Percentiles rank a stretch among this genome's conserved stretches.
phyloP scores from a whole-genome alignment of 1,140 invertebrate genomes.

The Pseudomyrmex gracilis region DNA sequence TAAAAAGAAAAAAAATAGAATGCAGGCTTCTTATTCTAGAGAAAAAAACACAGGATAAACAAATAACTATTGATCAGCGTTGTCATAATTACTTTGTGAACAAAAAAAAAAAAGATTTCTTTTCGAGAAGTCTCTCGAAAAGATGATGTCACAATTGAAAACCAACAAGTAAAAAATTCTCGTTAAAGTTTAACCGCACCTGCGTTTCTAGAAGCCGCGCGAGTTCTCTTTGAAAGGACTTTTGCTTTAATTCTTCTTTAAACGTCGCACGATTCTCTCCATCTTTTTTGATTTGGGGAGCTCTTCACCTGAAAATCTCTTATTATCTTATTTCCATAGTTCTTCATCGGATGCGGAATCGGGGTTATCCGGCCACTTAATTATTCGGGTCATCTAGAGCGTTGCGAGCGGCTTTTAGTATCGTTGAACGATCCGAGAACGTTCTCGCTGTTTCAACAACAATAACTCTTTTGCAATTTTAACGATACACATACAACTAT shows the following conservation, averaged over 20 bases:
- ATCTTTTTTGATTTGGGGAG: not conserved
- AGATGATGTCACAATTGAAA: not conserved
- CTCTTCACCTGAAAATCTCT: conserved; percentile 29
- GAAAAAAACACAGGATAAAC: not conserved
- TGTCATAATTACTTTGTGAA: conserved; percentile 12
- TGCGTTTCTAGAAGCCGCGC: not conserved
- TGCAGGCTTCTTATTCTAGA: not conserved
- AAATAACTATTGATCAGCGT: conserved; percentile 12
- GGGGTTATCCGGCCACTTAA: conserved; percentile 66
- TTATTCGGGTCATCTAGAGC: conserved; percentile 63
- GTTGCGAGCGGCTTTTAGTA: conserved; percentile 18
- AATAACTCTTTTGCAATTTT: conserved; percentile 40
- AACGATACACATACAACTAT: conserved; percentile 7
- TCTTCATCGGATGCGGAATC: conserved; percentile 63
- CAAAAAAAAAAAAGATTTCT: not conserved
- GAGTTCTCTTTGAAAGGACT: not conserved
- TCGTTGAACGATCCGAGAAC: conserved; percentile 9
- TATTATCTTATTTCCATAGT: conserved; percentile 61
- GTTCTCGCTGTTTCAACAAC: conserved; percentile 28
- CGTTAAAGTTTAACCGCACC: conserved; percentile 50
- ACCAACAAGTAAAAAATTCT: conserved; percentile 46
- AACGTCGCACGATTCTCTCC: not conserved
- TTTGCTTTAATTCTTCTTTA: conserved; percentile 29
- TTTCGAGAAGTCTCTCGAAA: not conserved
- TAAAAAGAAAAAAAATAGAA: not conserved